phyloP scores from a whole-genome alignment of 2,797 vertebrate species.

The Silurus lanzhouensis region DNA sequence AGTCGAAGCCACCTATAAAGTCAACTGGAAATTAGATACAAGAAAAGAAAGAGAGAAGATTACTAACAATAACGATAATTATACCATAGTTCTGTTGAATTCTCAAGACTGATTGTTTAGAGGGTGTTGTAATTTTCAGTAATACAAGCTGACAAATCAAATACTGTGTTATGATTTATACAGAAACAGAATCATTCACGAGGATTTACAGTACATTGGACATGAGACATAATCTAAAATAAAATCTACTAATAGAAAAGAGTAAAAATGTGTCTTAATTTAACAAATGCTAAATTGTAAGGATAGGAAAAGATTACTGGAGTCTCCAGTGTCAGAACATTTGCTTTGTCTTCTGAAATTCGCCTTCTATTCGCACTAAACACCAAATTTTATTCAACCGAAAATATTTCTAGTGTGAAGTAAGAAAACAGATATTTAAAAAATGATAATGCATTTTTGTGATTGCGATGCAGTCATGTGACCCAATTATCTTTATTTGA shows the following conservation, averaged over 20 bases:
- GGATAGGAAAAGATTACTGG: background rate
- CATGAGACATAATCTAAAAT: background rate
- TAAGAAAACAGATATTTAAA: no score
- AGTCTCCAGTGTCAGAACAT: background rate
- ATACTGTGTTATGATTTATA: background rate
- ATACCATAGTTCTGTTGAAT: background rate
- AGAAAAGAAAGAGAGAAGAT: conserved; percentile 5
- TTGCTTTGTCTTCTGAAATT: background rate
- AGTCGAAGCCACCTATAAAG: conserved; percentile 99
- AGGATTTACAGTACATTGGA: background rate
- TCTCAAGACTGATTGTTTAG: background rate
- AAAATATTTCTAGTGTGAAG: no score
- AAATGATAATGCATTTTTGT: no score
- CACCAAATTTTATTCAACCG: no score
- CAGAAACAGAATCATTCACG: background rate
- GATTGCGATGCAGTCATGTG: no score
- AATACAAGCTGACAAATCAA: background rate
- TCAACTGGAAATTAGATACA: conserved; percentile 83
- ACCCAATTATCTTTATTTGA: no score
- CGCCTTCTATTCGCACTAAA: no score
- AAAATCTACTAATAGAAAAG: background rate
- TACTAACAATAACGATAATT: background rate
- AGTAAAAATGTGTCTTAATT: background rate
- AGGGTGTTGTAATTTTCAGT: background rate
- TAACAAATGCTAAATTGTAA: background rate